Conservation (phyloP, 2,888 invertebrate species). For the Synergus japonicus region DNA sequence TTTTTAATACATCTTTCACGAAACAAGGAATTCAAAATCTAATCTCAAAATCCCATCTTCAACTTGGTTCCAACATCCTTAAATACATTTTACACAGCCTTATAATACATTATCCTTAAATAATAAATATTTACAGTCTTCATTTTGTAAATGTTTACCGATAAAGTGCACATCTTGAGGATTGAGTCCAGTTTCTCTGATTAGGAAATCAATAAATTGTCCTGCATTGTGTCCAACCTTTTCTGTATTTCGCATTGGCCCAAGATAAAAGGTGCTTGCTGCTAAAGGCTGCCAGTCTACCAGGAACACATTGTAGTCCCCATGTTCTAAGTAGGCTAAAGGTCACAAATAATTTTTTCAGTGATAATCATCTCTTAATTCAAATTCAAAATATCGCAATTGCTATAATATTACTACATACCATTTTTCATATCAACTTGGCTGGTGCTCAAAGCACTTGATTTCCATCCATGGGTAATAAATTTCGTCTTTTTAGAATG, state of each 20-base stretch:
- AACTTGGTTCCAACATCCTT: too few species aligned
- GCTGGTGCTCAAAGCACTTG: slow-evolving; percentile 74
- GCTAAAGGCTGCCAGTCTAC: slow-evolving; percentile 78
- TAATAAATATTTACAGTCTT: slow-evolving; percentile 17
- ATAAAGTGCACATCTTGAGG: slow-evolving; percentile 75
- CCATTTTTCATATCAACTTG: slow-evolving; percentile 74
- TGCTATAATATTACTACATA: slow-evolving; percentile 51
- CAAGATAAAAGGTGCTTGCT: slow-evolving; percentile 75
- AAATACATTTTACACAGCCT: too few species aligned
- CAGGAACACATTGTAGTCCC: slow-evolving; percentile 76
- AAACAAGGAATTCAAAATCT: too few species aligned
- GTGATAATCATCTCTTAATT: slow-evolving; percentile 23
- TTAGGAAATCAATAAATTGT: slow-evolving; percentile 75
- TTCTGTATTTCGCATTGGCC: slow-evolving; percentile 75
- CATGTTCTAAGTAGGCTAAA: slow-evolving; percentile 69
- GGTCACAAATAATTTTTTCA: slow-evolving; percentile 4
- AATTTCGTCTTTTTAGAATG: slow-evolving; percentile 73
- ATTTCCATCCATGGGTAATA: slow-evolving; percentile 79
- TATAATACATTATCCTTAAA: neutral
- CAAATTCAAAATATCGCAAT: neutral
- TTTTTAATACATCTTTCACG: too few species aligned
- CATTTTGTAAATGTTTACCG: slow-evolving; percentile 63
- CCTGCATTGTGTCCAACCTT: slow-evolving; percentile 75
- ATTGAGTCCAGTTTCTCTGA: slow-evolving; percentile 68
- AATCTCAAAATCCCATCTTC: too few species aligned